Percentiles rank a stretch among this genome's conserved stretches.
Conservation (phyloP, 2,797 vertebrate genomes). For the Mus spretus region DNA sequence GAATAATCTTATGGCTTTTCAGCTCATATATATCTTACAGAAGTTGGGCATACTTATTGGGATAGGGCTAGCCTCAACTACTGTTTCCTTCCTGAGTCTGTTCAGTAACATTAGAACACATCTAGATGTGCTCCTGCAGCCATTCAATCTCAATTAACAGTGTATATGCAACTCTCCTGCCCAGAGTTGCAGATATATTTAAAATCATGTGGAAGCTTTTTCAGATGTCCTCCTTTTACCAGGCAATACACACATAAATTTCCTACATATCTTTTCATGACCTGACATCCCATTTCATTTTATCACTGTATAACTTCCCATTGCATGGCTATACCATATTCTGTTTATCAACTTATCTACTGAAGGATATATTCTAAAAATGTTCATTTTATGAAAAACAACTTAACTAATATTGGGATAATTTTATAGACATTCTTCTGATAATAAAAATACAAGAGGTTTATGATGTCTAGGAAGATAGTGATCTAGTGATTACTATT, state of each 20-base stretch:
- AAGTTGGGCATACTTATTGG: not conserved
- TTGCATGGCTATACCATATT: not conserved
- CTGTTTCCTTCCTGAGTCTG: not conserved
- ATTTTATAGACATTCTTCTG: constrained; percentile 18
- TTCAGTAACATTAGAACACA: not conserved
- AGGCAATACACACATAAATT: not conserved
- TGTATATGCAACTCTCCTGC: not conserved
- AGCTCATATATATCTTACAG: not conserved
- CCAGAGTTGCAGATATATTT: not conserved
- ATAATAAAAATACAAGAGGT: not conserved
- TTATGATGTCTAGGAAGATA: not conserved
- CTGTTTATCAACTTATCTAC: not conserved
- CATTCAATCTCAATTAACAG: not conserved
- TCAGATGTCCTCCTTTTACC: not conserved
- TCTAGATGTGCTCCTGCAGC: not conserved
- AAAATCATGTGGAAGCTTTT: not conserved
- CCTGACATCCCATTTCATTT: not conserved
- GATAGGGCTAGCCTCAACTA: not conserved
- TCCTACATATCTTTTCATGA: not conserved
- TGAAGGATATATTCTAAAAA: not conserved
- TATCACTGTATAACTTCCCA: not conserved
- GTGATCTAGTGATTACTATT: not conserved
- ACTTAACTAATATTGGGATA: not conserved
- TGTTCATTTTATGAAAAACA: constrained; percentile 10
- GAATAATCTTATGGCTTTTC: not conserved